phyloP scores from a whole-genome alignment of 2,888 invertebrate species.

The Agrilus biguttatus region DNA sequence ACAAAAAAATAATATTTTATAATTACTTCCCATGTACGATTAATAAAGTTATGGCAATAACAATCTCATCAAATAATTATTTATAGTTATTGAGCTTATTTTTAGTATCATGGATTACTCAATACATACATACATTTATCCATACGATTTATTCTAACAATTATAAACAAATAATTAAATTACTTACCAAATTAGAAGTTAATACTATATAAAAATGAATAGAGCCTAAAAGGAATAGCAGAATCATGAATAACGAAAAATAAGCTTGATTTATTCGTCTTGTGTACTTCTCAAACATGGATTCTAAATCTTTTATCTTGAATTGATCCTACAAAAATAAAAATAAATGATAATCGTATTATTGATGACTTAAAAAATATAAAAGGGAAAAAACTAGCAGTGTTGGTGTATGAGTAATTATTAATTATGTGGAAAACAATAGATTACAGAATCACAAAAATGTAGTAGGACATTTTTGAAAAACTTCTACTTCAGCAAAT shows the following conservation, averaged over 20 bases:
- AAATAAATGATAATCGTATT: not conserved
- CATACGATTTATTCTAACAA: no score
- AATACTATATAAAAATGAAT: constrained; percentile 40
- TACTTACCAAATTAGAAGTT: constrained; percentile 13
- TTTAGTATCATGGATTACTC: no score
- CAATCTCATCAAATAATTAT: no score
- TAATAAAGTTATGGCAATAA: no score
- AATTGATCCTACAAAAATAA: constrained; percentile 55
- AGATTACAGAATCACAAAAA: not conserved
- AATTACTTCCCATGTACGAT: no score
- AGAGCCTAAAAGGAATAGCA: constrained; percentile 50
- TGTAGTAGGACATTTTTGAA: not conserved
- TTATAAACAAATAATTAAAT: not conserved
- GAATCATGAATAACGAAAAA: constrained; percentile 57
- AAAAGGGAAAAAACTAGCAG: no score
- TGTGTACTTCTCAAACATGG: constrained; percentile 59
- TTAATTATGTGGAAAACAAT: not conserved
- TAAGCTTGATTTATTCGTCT: constrained; percentile 65
- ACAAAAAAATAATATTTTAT: no score
- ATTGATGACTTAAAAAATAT: not conserved
- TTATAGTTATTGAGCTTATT: no score
- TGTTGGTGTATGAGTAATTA: no score
- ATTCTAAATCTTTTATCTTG: constrained; percentile 56
- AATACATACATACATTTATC: no score
- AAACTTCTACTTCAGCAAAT: no score